Base-by-base conservation (phyloP, 2,888 invertebrate species). In the Synanthedon formicaeformis region DNA sequence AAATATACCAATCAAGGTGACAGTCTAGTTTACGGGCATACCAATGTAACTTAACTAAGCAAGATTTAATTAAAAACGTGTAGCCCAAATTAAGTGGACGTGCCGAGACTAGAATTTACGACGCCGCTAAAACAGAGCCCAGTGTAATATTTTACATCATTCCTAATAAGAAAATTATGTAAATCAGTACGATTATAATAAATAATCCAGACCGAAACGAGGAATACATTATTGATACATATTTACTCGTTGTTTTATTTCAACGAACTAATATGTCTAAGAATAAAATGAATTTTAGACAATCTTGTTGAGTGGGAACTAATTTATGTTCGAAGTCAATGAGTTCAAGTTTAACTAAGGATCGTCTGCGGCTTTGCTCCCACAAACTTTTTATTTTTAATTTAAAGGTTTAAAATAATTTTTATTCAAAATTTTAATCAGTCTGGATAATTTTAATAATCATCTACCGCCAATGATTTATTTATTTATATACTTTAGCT, bases 121-220 rank as follows among this genome's bases (percentile, higher is more conserved):
- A 81, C 65, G 71, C 82, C 78, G 78, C 81, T 84, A 82, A 85
- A 84, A 84, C 83, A 78, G 70, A 75, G 65, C 66, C 62, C 63
- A 55, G 59, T 18, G 67, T 65, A 71, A 78, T 84, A 82, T 78
- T 78, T 83, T 77, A 80, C 81, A 73, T 79, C 69, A 73, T 75
- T 73, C 73, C 71, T 81, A 81, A 84, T 84, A 81, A 80, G 80
- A 78, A 80, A 84, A 83, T 85, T 85, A 85, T 84, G 85, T 82
- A 79, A 83, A 84, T 75, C 63, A 66, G 65, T 60, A 67, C 73
- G 73, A 77, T 85, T 81, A 75, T 77, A 82, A 85, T 84, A 82
- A 84, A 81, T 84, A 82, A 83, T 84, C 81, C 67, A 67, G 76
- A 64, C 70, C 64, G 63, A 66, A 78, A 72, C 65, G 69, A 73